Base-by-base conservation (phyloP, 2,797 vertebrate genomes). In the Halcyon smyrnensis region DNA sequence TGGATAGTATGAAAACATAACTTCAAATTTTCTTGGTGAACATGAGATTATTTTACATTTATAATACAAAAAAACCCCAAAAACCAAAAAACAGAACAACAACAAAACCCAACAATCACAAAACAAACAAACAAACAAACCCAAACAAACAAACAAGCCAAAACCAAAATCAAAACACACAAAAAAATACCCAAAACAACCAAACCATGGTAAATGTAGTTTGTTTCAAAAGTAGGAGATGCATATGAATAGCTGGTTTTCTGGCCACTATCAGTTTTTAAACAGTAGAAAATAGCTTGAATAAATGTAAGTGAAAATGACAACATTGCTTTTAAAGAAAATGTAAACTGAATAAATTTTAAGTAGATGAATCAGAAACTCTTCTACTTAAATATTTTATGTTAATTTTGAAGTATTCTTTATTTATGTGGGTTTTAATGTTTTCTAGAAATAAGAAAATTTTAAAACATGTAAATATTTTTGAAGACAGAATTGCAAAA, bases 21-120 rank as follows among this genome's bases (percentile, higher is more conserved):
- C 9, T 60, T 20, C 9, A 21, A 45, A 7, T 57, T 90, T 86
- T 82, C 25, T 41, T 45, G 8, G 19, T 67, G 2, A 67, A 0
- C 4, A 78, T 37, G 7, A 78, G 51, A 41, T 41, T 30, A 63
- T 82, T 84, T 74, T 89, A 2, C 8, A 60, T 51, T 91, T 79
- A 56, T 3, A 76, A 34, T 56, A 27, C 1, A 3, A 18, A 51
- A 12, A 1, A 1, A 2, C 45, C 45, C 43, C 18, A 45, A 19
- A 45, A 45, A 8, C 18, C 20, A 45, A 45, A 19, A 45, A 45
- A 45, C 18, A 20, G 20, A 45, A 7, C 17, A 43, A 43, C 43
- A 43, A 43, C 16, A 18, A 43, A 43, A 43, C 18, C 17, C 6
- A 43, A 43, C 7, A 41, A 41, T 8, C 43, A 43, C 43, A 43